Percentiles rank a stretch among this genome's conserved stretches.
These are phyloP conservation scores for Sisyra nigra DNA, from an alignment of 2,888 invertebrate genomes.

Conservation along the genomic window DNA sequence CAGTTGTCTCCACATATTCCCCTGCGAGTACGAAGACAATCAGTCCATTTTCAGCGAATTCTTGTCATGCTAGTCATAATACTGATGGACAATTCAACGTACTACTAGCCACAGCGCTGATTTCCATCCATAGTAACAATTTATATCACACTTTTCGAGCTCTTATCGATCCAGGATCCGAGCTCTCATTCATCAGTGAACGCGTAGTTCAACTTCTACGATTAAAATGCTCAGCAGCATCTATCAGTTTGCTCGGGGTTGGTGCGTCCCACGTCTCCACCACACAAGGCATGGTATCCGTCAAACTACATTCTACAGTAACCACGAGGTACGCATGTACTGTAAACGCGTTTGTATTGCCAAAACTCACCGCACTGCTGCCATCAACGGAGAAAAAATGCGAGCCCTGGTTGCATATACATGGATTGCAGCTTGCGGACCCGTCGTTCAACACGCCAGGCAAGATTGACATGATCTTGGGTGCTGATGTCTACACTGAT, in stretches of 20 bases:
- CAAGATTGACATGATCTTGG: not conserved
- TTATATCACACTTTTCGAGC: not conserved
- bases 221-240: constrained; percentile 1
- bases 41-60: too few relatives aligned
- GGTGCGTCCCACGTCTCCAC: not conserved
- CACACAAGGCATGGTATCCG: not conserved
- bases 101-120: too few relatives aligned
- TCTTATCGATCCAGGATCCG: constrained; percentile 9
- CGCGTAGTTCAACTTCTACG: constrained; percentile 5
- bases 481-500: too few relatives aligned
- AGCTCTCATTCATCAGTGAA: constrained; percentile 8
- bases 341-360: not conserved
- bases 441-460: not conserved
- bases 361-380: not conserved
- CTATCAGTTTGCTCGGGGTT: not conserved
- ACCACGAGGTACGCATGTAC: not conserved
- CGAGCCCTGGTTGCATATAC: not conserved
- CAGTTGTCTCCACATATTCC: too few relatives aligned
- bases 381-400: not conserved
- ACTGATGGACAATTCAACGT: too few relatives aligned
- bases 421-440: not conserved
- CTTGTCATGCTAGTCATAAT: too few relatives aligned
- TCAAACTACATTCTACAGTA: not conserved
- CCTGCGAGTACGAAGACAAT: too few relatives aligned
- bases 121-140: too few relatives aligned